Evolutionary conservation across 2,797 vertebrate species (phyloP), one percentile per base, ranked within the genome.

Genomic region (Argya squamiceps): DNA sequence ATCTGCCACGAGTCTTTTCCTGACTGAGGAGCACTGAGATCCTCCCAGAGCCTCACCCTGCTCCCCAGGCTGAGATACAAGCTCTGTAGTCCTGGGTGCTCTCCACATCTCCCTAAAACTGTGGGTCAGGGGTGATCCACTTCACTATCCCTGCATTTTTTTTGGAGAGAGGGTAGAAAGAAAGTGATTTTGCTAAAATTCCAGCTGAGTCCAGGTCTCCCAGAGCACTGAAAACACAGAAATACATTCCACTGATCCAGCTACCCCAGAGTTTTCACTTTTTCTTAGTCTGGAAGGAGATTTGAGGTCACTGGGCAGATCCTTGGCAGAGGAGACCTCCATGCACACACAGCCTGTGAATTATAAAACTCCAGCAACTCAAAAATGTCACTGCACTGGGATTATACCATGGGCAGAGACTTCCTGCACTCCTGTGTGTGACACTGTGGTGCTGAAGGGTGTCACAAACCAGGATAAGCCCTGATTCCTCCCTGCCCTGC

Each of bases 161-260:
- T 67, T 30, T 9, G 2, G 14, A 21, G 26, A 52, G 8, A 79
- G 24, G 19, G 34, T 21, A 36, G 37, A 43, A 82, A 64, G 10
- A 16, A 7, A 7, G 10, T 11, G 18, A 75, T 50, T 41, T 56
- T 62, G 6, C 6, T 19, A 46, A 65, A 75, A 71, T 36, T 37
- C 49, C 43, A 20, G 7, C 9, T 15, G 16, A 78, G 34, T 13
- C 7, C 43, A 30, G 15, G 8, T 44, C 11, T 85, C 10, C 19
- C 21, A 56, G 41, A 74, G 29, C 1, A 3, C 34, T 75, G 44
- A 24, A 85, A 77, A 53, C 30, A 20, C 32, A 56, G 52, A 77
- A 49, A 3, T 44, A 47, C 0, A 0, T 78, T 63, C 47, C 26
- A 52, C 52, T 53, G 17, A 46, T 39, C 32, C 46, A 43, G 14